Evolutionary conservation across 2,797 vertebrate species (phyloP).

Genomic region (Oophaga sylvatica): DNA sequence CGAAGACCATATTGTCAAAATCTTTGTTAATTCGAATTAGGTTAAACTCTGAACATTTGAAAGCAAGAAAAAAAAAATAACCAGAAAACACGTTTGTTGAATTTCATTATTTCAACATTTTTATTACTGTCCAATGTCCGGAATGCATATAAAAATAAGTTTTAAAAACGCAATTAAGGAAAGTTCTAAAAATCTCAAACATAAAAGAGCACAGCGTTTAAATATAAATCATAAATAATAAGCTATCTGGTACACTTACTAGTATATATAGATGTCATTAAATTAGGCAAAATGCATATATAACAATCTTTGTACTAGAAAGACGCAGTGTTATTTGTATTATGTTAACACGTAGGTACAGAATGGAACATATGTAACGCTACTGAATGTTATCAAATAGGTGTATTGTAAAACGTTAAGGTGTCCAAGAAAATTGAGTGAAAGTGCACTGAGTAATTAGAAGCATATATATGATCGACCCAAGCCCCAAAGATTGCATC

Average conservation of each 20-base stretch:
- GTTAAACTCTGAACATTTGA: constrained; percentile 67
- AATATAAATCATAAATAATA: constrained; percentile 62
- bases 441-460: constrained; percentile 59
- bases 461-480: constrained; percentile 46
- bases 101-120: constrained; percentile 70
- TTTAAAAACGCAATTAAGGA: constrained; percentile 63
- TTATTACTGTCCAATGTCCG: constrained; percentile 77
- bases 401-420: constrained; percentile 36
- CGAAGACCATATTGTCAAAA: not conserved
- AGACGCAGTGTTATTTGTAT: constrained; percentile 48
- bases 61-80: constrained; percentile 72
- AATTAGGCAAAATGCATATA: constrained; percentile 57
- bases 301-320: constrained; percentile 48
- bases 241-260: constrained; percentile 48
- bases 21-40: not conserved
- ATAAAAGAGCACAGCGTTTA: constrained; percentile 57
- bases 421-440: constrained; percentile 38
- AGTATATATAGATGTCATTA: constrained; percentile 51
- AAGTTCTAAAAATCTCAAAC: constrained; percentile 59
- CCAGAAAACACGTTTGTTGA: constrained; percentile 57
- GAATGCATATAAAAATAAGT: constrained; percentile 85
- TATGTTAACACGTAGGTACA: constrained; percentile 41
- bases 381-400: constrained; percentile 48
- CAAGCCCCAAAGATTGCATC: constrained; percentile 44
- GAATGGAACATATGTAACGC: constrained; percentile 48